Base-by-base conservation (phyloP, 2,888 invertebrate genomes). In the Latrodectus hesperus region DNA sequence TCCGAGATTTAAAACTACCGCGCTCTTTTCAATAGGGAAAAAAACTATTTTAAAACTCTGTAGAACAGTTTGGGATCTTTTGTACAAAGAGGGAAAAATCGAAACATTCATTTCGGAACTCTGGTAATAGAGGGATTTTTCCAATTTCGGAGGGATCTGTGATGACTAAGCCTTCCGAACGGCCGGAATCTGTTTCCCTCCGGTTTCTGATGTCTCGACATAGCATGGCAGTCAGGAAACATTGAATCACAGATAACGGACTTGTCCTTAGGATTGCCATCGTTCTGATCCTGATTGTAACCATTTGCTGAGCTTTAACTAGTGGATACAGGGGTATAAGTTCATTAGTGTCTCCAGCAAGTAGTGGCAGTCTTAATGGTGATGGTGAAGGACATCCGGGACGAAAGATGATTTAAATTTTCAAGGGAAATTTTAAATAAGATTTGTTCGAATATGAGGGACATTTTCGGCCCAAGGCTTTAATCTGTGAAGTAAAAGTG, bases 231-330 rank as follows among this genome's bases (percentile, higher is more conserved):
- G 83, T 76, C 83, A 51, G 83, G 83, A 70, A 76, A 60, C 76
- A 77, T 83, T 76, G 70, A 71, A 76, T 83, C 76, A 71, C 76
- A 71, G 76, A 83, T 83, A 83, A 83, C 76, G 70, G 52, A 71
- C 60, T 70, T 67, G 26, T 67, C 52, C 17, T 71, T 55, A 49
- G 53, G 26, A 55, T 68, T 17, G 74, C 74, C 67, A 74, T 74
- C 74, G 51, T n/a, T 3, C 51, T 80, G 80, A 80, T 80, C 78
- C 72, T 64, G 22, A 22, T 38, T 60, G 80, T 49, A 72, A 65
- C 80, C 72, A 72, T 80, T 72, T 80, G 53, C 73, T 22, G n/a
- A 17, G 55, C 65, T 55, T 14, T 49, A 70, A 70, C 79, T 68
- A 26, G 55, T 11, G 16, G 55, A n/a, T 16, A 71, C 51, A 49